These are phyloP conservation scores for Tholera decimalis DNA, from an alignment of 2,888 invertebrate genomes.

Conservation along the genomic window DNA sequence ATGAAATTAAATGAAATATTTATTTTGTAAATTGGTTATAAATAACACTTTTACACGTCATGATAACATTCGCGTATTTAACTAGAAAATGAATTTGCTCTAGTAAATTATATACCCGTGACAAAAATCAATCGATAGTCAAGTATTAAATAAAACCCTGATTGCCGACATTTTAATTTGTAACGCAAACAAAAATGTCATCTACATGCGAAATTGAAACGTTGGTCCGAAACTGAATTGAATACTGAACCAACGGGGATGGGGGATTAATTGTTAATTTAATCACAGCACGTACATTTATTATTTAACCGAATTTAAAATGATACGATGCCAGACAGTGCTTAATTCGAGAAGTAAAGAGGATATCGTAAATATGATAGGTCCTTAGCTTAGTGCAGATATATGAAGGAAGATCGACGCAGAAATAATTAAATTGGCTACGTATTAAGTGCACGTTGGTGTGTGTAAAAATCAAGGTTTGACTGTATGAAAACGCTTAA, in stretches of 20 bases:
- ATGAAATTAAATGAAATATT: no score
- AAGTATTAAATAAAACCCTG: constrained; percentile 75
- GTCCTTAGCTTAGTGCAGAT: no score
- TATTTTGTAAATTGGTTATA: no score
- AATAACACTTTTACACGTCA: no score
- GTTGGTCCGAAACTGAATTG: constrained; percentile 80
- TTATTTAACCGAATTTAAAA: constrained; percentile 80
- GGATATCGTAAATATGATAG: constrained; percentile 65
- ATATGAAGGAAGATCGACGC: constrained; percentile 13
- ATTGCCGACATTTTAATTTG: constrained; percentile 82
- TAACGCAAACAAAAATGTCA: constrained; percentile 81
- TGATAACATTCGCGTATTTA: constrained; percentile 1
- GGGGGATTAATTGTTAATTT: constrained; percentile 87
- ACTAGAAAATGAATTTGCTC: constrained; percentile 14
- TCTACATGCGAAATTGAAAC: constrained; percentile 83
- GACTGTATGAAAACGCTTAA: constrained; percentile 70
- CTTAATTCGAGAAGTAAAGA: constrained; percentile 73
- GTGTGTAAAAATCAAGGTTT: constrained; percentile 63
- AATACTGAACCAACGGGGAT: constrained; percentile 77
- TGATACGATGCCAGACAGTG: constrained; percentile 71
- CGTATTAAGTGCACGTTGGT: constrained; percentile 35
- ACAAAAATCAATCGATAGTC: constrained; percentile 60
- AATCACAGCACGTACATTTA: constrained; percentile 82
- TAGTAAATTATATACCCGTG: constrained; percentile 4
- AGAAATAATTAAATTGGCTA: constrained; percentile 26